Evolutionary conservation across 2,888 invertebrate genomes (phyloP).

Genomic region (Cephus pygmeus): DNA sequence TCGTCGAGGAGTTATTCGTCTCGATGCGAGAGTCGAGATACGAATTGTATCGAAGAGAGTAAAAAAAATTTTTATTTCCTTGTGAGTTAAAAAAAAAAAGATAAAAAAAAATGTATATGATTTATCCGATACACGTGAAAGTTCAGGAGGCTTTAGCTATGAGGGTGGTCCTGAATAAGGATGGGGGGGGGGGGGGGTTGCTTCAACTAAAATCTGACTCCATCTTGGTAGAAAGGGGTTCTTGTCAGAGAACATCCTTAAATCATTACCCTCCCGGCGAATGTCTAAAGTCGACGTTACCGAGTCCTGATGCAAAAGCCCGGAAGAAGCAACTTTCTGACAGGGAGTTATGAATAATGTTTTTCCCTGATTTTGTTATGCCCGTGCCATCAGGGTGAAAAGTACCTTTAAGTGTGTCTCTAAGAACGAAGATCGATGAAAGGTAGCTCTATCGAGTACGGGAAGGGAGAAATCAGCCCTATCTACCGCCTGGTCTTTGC

Average conservation of each 20-base stretch:
- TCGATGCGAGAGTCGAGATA: background rate
- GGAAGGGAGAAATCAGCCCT: background rate
- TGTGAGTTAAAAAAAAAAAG: no score
- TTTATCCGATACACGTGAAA: background rate
- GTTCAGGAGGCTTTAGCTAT: background rate
- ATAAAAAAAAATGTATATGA: background rate
- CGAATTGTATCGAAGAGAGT: background rate
- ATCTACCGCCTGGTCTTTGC: background rate
- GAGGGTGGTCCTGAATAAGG: background rate
- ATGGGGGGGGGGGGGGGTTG: no score
- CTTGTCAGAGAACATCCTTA: background rate
- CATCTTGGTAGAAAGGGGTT: background rate
- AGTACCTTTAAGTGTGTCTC: background rate
- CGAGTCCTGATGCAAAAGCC: background rate
- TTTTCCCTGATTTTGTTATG: background rate
- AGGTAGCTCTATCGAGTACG: background rate
- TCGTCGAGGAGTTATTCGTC: background rate
- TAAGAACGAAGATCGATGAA: background rate
- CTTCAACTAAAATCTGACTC: background rate
- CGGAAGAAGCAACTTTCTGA: background rate
- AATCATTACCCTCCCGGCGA: background rate
- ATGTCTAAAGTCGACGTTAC: background rate
- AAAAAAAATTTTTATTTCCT: no score
- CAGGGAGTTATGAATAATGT: background rate
- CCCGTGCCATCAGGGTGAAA: background rate